Evolutionary conservation across 2,113 vertebrate species (phyloP).

Genomic region (Dermatemys mawii): DNA sequence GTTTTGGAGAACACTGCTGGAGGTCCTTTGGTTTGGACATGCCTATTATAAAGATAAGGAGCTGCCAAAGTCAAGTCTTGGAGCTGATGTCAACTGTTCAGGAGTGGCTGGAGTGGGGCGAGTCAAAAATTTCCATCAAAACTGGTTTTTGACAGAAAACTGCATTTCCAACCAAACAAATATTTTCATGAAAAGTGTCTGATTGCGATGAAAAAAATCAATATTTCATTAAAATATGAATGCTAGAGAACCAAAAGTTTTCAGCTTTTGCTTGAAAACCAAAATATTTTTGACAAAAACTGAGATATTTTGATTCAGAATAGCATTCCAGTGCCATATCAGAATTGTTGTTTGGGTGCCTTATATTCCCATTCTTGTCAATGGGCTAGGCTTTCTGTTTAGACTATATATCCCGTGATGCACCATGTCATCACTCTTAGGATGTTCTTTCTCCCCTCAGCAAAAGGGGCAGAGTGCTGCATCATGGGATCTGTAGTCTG

Average conservation of each 20-base stretch:
- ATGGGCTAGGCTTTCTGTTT: neutral
- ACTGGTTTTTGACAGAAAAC: conserved; percentile 41
- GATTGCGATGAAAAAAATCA: neutral
- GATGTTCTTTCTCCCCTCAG: neutral
- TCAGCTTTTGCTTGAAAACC: neutral
- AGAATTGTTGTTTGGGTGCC: neutral
- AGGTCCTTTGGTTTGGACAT: neutral
- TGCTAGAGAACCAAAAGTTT: neutral
- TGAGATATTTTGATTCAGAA: neutral
- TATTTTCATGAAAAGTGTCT: neutral
- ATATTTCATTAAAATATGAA: neutral
- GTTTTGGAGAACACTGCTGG: neutral
- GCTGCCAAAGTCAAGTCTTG: conserved; percentile 26
- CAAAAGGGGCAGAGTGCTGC: too few relatives aligned
- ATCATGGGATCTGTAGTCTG: too few relatives aligned
- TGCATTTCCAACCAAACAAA: neutral
- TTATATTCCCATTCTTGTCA: neutral
- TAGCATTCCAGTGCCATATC: neutral
- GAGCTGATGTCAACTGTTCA: conserved; percentile 39
- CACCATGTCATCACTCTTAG: neutral
- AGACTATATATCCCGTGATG: neutral
- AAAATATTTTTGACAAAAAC: neutral
- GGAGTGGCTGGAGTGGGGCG: conserved; percentile 22
- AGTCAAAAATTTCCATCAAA: conserved; percentile 39
- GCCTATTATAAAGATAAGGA: neutral